Evolutionary conservation across 2,888 invertebrate genomes (phyloP).

Genomic region (Smittia aterrima): DNA sequence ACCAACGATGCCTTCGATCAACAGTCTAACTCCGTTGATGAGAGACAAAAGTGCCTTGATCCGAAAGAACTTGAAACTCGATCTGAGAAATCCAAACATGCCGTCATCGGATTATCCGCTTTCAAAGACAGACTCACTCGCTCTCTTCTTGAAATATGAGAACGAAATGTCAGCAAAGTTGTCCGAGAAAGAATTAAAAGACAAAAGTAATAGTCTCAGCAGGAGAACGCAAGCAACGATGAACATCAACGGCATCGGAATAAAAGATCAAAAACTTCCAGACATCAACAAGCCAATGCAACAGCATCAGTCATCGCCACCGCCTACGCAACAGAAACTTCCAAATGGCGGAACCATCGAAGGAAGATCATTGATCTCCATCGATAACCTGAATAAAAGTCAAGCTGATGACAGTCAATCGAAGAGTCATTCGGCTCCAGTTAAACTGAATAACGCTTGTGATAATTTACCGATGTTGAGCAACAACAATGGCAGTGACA

Average conservation of each 20-base stretch:
- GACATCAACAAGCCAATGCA: slow-evolving; percentile 55
- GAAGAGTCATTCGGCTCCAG: slow-evolving; percentile 48
- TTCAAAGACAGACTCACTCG: slow-evolving; percentile 53
- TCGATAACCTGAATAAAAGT: slow-evolving; percentile 55
- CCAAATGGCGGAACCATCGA: slow-evolving; percentile 55
- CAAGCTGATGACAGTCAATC: slow-evolving; percentile 45
- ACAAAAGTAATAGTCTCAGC: slow-evolving; percentile 52
- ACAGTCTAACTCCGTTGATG: neutral
- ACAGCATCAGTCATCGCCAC: slow-evolving; percentile 55
- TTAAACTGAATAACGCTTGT: slow-evolving; percentile 67
- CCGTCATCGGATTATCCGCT: slow-evolving; percentile 43
- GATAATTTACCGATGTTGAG: slow-evolving; percentile 63
- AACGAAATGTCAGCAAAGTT: slow-evolving; percentile 46
- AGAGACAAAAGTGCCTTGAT: slow-evolving; percentile 34
- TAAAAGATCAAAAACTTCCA: slow-evolving; percentile 58
- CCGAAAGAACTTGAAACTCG: slow-evolving; percentile 44
- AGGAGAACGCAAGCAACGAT: slow-evolving; percentile 53
- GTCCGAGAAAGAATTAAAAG: slow-evolving; percentile 51
- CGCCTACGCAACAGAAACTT: slow-evolving; percentile 47
- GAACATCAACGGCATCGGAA: neutral
- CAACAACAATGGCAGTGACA: slow-evolving; percentile 23
- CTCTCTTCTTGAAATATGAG: slow-evolving; percentile 53
- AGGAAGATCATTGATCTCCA: slow-evolving; percentile 55
- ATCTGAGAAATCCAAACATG: slow-evolving; percentile 39
- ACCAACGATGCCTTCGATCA: slow-evolving; percentile 45